A percentile compares a stretch with the other conserved stretches of the same genome.
Evolutionary conservation across 2,113 vertebrate species (phyloP).

Genomic region (Cryptoleucopteryx plumbea): DNA sequence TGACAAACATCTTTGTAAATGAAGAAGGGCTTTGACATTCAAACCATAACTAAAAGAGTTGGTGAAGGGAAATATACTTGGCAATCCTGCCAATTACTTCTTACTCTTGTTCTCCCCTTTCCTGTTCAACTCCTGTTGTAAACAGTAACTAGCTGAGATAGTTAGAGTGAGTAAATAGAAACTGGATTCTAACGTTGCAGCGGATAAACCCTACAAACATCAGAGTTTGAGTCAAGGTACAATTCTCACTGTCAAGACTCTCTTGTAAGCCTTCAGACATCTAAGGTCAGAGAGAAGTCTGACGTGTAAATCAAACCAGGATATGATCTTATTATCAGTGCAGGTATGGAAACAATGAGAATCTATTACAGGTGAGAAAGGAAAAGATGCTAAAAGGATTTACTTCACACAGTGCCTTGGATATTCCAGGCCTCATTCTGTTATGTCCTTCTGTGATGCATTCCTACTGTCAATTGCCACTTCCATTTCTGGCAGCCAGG

Average conservation of each 20-base stretch:
- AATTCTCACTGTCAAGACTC: background rate
- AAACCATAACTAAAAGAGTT: background rate
- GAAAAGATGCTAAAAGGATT: background rate
- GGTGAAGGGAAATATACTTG: background rate
- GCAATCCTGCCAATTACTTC: background rate
- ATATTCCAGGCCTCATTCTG: background rate
- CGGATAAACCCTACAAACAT: background rate
- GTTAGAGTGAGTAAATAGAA: background rate
- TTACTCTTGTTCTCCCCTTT: background rate
- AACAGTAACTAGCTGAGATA: background rate
- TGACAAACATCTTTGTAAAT: background rate
- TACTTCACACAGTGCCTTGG: background rate
- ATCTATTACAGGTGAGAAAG: background rate
- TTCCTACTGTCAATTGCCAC: background rate
- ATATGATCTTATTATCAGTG: background rate
- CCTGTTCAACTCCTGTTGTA: background rate
- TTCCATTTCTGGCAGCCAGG: background rate
- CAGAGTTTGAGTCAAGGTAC: background rate
- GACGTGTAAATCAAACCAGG: background rate
- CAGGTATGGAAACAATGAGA: background rate
- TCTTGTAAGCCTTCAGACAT: background rate
- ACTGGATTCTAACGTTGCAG: background rate
- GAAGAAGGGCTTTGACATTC: background rate
- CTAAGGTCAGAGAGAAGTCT: background rate
- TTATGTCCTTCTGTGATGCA: background rate